Percentiles rank a stretch among this genome's conserved stretches.
Evolutionary conservation across 2,888 invertebrate species (phyloP).

Genomic region (Saturnia pavonia): DNA sequence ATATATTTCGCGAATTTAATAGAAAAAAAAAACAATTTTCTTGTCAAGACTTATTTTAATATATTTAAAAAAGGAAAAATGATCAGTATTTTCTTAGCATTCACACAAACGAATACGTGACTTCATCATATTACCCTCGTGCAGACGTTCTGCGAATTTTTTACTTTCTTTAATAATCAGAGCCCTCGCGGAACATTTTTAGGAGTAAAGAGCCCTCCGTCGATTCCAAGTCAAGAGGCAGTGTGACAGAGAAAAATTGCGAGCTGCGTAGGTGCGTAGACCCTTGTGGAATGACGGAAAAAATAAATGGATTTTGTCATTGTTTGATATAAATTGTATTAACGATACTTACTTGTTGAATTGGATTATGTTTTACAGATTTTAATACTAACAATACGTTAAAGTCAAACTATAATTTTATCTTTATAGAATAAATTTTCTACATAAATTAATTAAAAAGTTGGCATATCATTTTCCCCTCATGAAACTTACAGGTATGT

Average conservation of each 20-base stretch:
- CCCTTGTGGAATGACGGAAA: conserved; percentile 46
- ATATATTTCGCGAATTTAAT: too few relatives aligned
- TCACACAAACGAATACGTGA: conserved; percentile 47
- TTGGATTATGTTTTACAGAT: neutral
- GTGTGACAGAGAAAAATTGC: conserved; percentile 66
- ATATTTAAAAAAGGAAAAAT: neutral
- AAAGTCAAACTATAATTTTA: too few relatives aligned
- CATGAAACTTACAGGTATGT: too few relatives aligned
- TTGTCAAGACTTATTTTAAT: neutral
- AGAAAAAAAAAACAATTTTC: neutral
- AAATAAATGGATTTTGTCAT: conserved; percentile 56
- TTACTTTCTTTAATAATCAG: conserved; percentile 75
- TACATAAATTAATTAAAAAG: too few relatives aligned
- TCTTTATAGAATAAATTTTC: too few relatives aligned
- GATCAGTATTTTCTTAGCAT: conserved; percentile 32
- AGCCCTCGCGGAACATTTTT: conserved; percentile 64
- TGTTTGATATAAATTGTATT: conserved; percentile 37
- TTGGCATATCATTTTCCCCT: too few relatives aligned
- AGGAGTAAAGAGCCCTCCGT: conserved; percentile 61
- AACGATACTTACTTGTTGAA: neutral
- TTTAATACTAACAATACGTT: neutral
- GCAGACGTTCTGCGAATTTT: conserved; percentile 48
- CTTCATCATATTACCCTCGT: conserved; percentile 51
- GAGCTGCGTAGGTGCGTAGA: conserved; percentile 35
- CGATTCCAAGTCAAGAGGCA: conserved; percentile 61